Evolutionary conservation across 2,888 invertebrate species (phyloP), one percentile per base, ranked within the genome.

Genomic region (Sepioteuthis lessoniana): DNA sequence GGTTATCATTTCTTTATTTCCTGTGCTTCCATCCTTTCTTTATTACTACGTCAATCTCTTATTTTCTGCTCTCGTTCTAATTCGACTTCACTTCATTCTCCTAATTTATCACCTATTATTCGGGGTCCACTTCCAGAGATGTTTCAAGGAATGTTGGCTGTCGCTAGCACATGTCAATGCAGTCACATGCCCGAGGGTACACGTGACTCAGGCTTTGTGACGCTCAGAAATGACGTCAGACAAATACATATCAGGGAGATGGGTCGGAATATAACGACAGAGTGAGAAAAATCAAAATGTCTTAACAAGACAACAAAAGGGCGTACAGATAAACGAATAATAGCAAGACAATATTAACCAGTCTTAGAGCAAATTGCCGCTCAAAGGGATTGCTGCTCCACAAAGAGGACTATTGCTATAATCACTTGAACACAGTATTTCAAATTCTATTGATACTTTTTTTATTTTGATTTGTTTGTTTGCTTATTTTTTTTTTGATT

Each of bases 111-210:
- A 0, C 13, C 5, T 13, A 76, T n/a, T n/a, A 76, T 31, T n/a
- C n/a, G 7, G 8, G 0, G 10, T 13, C n/a, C 76, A 76, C 76
- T 76, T 76, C 76, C 31, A 76, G 10, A 31, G 76, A 31, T 8
- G 13, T 76, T 76, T 76, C n/a, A 7, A 31, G 76, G 76, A 76
- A 76, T 76, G 31, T n/a, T 31, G 31, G 76, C 76, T 76, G 76
- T 76, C 76, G 76, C 76, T n/a, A n/a, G 76, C 76, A 76, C 76
- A 76, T 76, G 76, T 76, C 76, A 19, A n/a, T 76, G 76, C n/a
- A n/a, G 76, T 76, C 76, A 76, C 76, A 76, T 10, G 76, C 76
- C 76, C 76, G n/a, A 76, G 76, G 76, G 31, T 13, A 31, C n/a
- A 13, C 10, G 76, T 76, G 76, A 76, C 76, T 31, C 76, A 76